These are phyloP conservation scores for Daboia siamensis DNA, from an alignment of 2,113 vertebrate genomes.

Conservation along the genomic window DNA sequence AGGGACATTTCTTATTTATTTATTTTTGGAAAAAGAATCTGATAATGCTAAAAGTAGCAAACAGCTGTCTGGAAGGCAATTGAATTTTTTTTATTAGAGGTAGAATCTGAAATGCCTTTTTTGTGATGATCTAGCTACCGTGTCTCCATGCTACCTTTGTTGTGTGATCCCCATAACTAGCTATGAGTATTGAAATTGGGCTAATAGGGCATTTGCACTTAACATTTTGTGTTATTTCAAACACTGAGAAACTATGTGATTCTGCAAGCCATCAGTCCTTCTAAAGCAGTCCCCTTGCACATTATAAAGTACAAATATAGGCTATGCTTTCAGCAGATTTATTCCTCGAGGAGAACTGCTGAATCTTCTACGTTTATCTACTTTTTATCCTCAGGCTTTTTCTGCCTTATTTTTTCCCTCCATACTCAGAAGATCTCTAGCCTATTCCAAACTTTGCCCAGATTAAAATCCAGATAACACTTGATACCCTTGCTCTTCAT, in stretches of 20 bases:
- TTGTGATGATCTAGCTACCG: not conserved
- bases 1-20: conserved; percentile 11
- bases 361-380: not conserved
- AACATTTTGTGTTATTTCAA: not conserved
- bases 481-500: not conserved
- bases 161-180: not conserved
- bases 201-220: not conserved
- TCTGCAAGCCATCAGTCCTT: not conserved
- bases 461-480: not conserved
- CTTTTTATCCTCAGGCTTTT: not conserved
- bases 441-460: not conserved
- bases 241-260: not conserved
- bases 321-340: not conserved
- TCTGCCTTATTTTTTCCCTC: not conserved
- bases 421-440: not conserved
- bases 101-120: not conserved
- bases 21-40: not conserved
- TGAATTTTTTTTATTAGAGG: not conserved
- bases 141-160: not conserved
- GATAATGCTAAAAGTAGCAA: not conserved
- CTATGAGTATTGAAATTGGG: not conserved
- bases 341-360: not conserved
- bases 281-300: not conserved
- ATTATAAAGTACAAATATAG: not conserved
- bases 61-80: not conserved